Conservation (phyloP, 2,888 invertebrate species). For the Aspidiotus rigidus region DNA sequence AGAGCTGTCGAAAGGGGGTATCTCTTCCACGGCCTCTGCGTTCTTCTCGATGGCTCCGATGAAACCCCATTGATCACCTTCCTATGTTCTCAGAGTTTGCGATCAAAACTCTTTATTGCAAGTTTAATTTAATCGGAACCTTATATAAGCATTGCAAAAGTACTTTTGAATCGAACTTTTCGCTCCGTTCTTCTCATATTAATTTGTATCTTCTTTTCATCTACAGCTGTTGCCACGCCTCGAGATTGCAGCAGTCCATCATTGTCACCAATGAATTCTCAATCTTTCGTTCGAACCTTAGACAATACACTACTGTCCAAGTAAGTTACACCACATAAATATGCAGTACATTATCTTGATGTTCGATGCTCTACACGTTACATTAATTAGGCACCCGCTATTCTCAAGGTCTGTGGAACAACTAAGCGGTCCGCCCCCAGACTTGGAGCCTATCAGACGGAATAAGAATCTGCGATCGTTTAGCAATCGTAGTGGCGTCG, state of each 20-base stretch:
- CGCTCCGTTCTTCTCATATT: neutral
- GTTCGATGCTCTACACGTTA: too few relatives aligned
- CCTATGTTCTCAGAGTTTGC: too few relatives aligned
- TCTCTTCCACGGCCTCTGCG: too few relatives aligned
- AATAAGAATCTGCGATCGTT: slow-evolving; percentile 37
- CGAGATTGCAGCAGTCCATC: slow-evolving; percentile 72
- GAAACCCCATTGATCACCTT: too few relatives aligned
- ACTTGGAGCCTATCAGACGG: slow-evolving; percentile 39
- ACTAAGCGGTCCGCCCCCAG: slow-evolving; percentile 57
- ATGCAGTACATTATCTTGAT: too few relatives aligned
- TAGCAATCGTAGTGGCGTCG: slow-evolving; percentile 54
- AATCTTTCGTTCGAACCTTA: slow-evolving; percentile 65
- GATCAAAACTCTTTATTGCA: too few relatives aligned
- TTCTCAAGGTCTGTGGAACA: slow-evolving; percentile 62
- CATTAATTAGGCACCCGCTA: too few relatives aligned
- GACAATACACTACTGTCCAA: slow-evolving; percentile 58
- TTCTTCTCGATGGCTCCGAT: too few relatives aligned
- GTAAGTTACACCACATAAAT: slow-evolving; percentile 42
- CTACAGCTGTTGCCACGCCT: slow-evolving; percentile 60
- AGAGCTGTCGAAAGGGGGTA: too few relatives aligned
- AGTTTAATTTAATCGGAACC: too few relatives aligned
- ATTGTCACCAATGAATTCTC: slow-evolving; percentile 66
- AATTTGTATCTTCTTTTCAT: slow-evolving; percentile 14
- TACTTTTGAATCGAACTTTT: neutral
- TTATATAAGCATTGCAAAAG: too few relatives aligned